Percentiles rank a stretch among this genome's conserved stretches.
Evolutionary conservation across 2,797 vertebrate species (phyloP).

Genomic region (Coccyzus lansbergi): DNA sequence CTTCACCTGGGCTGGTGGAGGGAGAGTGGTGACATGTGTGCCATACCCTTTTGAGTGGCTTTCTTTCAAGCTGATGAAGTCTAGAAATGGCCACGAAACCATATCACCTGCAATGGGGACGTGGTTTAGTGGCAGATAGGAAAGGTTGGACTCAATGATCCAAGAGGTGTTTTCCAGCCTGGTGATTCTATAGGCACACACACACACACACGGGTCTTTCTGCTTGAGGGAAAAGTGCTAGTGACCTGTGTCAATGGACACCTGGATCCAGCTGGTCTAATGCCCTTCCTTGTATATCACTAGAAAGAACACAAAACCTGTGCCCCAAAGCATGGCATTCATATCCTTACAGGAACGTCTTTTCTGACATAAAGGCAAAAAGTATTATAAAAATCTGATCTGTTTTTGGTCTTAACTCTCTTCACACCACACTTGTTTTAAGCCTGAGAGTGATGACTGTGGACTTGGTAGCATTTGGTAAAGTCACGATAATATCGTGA

Average conservation of each 20-base stretch:
- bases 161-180: no score
- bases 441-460: neutral
- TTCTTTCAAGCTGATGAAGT: neutral
- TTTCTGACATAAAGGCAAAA: neutral
- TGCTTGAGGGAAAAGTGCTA: no score
- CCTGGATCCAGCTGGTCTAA: neutral
- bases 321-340: neutral
- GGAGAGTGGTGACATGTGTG: fast-evolving
- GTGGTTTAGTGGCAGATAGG: no score
- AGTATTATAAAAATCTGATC: neutral
- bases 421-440: neutral
- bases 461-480: neutral
- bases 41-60: neutral
- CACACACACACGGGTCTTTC: no score
- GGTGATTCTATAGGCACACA: neutral
- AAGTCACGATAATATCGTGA: neutral
- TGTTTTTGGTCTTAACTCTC: neutral
- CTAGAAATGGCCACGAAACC: neutral
- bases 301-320: neutral
- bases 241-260: no score
- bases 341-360: neutral
- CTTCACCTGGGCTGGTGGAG: neutral
- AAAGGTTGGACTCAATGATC: no score
- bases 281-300: fast-evolving
- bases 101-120: neutral